Conservation (phyloP, 2,888 invertebrate genomes). For the Micropterix aruncella region DNA sequence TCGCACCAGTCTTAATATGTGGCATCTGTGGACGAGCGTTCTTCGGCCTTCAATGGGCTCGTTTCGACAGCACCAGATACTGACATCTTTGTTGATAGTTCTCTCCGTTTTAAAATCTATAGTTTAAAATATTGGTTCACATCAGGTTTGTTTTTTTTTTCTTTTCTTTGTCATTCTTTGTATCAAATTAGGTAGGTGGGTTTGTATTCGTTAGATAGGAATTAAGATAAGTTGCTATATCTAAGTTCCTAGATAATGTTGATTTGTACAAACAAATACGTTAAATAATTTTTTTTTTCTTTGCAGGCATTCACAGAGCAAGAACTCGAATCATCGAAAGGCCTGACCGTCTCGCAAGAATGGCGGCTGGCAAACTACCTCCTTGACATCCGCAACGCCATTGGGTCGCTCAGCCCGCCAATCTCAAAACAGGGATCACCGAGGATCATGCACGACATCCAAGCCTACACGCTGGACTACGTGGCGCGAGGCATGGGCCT, state of each 20-base stretch:
- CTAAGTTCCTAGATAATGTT: constrained; percentile 4
- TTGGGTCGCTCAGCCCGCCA: constrained; percentile 28
- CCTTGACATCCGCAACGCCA: constrained; percentile 30
- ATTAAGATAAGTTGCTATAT: too few relatives aligned
- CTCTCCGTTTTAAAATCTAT: too few relatives aligned
- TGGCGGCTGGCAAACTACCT: constrained; percentile 39
- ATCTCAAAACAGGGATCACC: constrained; percentile 25
- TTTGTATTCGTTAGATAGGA: too few relatives aligned
- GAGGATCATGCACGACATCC: constrained; percentile 24
- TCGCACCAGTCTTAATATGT: too few relatives aligned
- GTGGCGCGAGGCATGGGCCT: constrained; percentile 47
- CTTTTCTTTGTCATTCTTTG: too few relatives aligned
- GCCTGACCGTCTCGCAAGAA: constrained; percentile 37
- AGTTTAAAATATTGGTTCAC: too few relatives aligned
- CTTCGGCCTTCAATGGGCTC: too few relatives aligned
- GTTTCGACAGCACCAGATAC: too few relatives aligned
- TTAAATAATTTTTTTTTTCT: constrained; percentile 2
- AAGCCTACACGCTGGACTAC: constrained; percentile 34
- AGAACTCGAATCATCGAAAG: constrained; percentile 35
- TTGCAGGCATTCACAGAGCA: constrained; percentile 42
- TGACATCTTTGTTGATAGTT: too few relatives aligned
- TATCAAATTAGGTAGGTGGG: too few relatives aligned
- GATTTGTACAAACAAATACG: not conserved
- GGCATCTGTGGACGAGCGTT: too few relatives aligned
- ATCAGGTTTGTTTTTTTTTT: too few relatives aligned